A percentile compares a stretch with the other conserved stretches of the same genome.
Evolutionary conservation across 2,888 invertebrate species (phyloP).

Genomic region (Onchidella celtica): DNA sequence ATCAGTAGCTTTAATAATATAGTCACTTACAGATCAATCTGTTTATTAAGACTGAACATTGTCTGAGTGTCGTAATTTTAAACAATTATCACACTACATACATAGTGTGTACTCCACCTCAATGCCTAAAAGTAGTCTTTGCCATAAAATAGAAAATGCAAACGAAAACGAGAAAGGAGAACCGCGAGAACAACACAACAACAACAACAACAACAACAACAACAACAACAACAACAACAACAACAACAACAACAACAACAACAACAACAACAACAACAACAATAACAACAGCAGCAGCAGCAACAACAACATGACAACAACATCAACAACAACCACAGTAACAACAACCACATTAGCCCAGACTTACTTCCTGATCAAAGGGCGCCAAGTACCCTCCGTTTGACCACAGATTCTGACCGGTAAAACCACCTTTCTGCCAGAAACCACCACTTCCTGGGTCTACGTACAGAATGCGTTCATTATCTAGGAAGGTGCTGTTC

Average conservation of each 20-base stretch:
- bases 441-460: constrained; percentile 83
- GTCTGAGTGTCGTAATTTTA: too few species aligned
- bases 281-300: neutral
- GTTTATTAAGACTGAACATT: too few species aligned
- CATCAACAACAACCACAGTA: too few species aligned
- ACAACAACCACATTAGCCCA: too few species aligned
- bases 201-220: neutral
- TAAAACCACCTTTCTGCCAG: constrained; percentile 83
- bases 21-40: too few species aligned
- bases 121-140: too few species aligned
- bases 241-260: neutral
- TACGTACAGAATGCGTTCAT: constrained; percentile 60
- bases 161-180: too few species aligned
- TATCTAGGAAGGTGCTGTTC: constrained; percentile 68
- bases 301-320: neutral
- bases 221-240: neutral
- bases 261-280: neutral
- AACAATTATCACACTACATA: too few species aligned
- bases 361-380: constrained; percentile 60
- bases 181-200: too few species aligned
- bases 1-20: too few species aligned
- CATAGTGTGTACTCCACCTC: too few species aligned
- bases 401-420: constrained; percentile 72
- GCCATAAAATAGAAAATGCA: too few species aligned
- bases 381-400: constrained; percentile 69